Conservation (phyloP, 1,140 invertebrate species). For the Gryon sp. region DNA sequence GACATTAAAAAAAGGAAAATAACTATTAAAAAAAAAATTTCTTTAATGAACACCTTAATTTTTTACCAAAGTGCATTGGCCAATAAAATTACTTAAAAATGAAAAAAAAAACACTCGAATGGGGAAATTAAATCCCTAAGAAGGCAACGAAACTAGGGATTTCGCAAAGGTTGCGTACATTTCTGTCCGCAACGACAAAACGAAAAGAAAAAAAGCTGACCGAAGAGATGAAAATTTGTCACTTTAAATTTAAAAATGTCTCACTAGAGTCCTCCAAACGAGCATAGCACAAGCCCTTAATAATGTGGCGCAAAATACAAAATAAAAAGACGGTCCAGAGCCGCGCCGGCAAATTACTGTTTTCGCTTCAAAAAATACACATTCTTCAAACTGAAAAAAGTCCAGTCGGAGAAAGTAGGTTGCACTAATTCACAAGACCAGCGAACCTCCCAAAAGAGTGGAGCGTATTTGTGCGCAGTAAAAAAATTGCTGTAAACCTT, state of each 20-base stretch:
- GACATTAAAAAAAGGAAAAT: too few species aligned
- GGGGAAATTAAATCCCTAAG: slow-evolving; percentile 11
- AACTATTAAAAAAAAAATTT: too few species aligned
- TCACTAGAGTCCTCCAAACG: slow-evolving; percentile 61
- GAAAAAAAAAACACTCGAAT: slow-evolving; percentile 3
- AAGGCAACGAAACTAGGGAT: slow-evolving; percentile 35
- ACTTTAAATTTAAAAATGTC: slow-evolving; percentile 62
- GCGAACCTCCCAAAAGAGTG: slow-evolving; percentile 51
- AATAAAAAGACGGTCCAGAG: slow-evolving; percentile 63
- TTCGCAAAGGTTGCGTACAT: slow-evolving; percentile 7
- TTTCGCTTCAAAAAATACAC: slow-evolving; percentile 65
- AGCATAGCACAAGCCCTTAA: slow-evolving; percentile 64
- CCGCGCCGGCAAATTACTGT: slow-evolving; percentile 57
- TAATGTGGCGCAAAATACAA: slow-evolving; percentile 67
- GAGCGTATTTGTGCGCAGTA: slow-evolving; percentile 51
- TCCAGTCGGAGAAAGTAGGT: slow-evolving; percentile 61
- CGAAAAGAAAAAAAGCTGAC: slow-evolving; percentile 6
- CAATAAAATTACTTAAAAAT: too few species aligned
- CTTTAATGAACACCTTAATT: too few species aligned
- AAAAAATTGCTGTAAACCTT: slow-evolving; percentile 49
- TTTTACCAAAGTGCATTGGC: too few species aligned
- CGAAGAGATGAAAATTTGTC: slow-evolving; percentile 51
- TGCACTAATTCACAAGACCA: slow-evolving; percentile 59
- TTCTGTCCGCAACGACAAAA: background rate
- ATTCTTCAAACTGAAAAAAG: slow-evolving; percentile 63